phyloP scores from a whole-genome alignment of 2,888 invertebrate species.

The Acanthococcus lagerstroemiae region DNA sequence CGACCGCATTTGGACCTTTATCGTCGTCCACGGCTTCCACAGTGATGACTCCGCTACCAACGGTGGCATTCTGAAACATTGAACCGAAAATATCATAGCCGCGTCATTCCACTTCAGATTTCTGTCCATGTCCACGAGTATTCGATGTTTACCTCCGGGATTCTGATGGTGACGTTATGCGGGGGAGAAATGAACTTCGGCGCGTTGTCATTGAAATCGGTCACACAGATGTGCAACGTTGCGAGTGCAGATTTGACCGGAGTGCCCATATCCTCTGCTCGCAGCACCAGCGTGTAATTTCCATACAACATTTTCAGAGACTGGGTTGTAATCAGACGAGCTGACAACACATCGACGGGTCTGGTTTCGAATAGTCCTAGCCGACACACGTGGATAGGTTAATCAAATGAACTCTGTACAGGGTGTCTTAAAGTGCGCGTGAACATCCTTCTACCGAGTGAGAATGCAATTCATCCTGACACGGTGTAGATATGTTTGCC shows the following conservation, averaged over 20 bases:
- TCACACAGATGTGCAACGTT: slow-evolving; percentile 64
- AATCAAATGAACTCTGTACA: too few relatives aligned
- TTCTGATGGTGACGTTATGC: slow-evolving; percentile 74
- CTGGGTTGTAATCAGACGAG: slow-evolving; percentile 58
- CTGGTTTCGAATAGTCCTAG: slow-evolving; percentile 29
- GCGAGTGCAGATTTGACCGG: slow-evolving; percentile 60
- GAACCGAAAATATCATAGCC: slow-evolving; percentile 1
- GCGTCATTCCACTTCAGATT: too few relatives aligned
- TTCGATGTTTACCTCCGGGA: slow-evolving; percentile 58
- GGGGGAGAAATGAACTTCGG: slow-evolving; percentile 75
- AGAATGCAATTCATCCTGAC: too few relatives aligned
- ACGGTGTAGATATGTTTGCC: too few relatives aligned
- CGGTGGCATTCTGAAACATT: slow-evolving; percentile 61
- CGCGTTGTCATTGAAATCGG: slow-evolving; percentile 81
- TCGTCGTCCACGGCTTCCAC: slow-evolving; percentile 81
- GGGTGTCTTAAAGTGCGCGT: too few relatives aligned
- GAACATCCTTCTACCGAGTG: too few relatives aligned
- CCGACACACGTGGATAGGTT: slow-evolving; percentile 4
- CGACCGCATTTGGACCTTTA: slow-evolving; percentile 79
- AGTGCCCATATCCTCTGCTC: slow-evolving; percentile 65
- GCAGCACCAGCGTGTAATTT: slow-evolving; percentile 67
- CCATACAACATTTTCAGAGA: slow-evolving; percentile 73
- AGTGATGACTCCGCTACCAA: slow-evolving; percentile 68
- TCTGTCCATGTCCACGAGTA: background rate
- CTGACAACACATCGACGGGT: slow-evolving; percentile 65